Evolutionary conservation across 2,888 invertebrate genomes (phyloP).

Genomic region (Pseudococcus viburni): DNA sequence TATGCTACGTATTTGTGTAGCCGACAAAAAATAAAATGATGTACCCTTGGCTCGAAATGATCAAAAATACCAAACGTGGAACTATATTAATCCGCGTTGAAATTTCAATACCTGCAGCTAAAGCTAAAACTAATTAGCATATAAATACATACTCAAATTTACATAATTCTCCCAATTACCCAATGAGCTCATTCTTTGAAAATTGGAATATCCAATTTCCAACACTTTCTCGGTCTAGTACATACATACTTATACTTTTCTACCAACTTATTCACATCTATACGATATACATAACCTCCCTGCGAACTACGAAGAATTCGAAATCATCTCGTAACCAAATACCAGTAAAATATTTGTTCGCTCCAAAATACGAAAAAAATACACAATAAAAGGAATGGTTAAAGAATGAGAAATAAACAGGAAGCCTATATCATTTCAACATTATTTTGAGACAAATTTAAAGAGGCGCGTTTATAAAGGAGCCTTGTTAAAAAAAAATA

Average conservation of each 20-base stretch:
- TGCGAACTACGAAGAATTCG: neutral
- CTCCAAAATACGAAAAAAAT: neutral
- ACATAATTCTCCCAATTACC: constrained; percentile 18
- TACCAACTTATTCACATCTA: neutral
- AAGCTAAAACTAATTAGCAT: neutral
- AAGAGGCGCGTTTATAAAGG: no score
- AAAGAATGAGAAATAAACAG: neutral
- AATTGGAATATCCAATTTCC: neutral
- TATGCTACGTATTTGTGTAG: neutral
- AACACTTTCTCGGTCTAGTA: neutral
- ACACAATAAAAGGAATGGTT: neutral
- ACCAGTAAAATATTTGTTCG: neutral
- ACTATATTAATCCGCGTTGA: neutral
- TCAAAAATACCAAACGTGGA: neutral
- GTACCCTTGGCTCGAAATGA: neutral
- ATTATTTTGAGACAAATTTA: neutral
- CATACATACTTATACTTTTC: neutral
- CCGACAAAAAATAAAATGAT: neutral
- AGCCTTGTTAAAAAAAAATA: no score
- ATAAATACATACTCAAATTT: neutral
- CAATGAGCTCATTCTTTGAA: neutral
- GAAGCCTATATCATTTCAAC: neutral
- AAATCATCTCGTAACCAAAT: neutral
- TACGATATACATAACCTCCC: neutral
- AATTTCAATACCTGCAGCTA: neutral